phyloP scores from a whole-genome alignment of 1,140 invertebrate genomes.

The Drosophila yakuba region DNA sequence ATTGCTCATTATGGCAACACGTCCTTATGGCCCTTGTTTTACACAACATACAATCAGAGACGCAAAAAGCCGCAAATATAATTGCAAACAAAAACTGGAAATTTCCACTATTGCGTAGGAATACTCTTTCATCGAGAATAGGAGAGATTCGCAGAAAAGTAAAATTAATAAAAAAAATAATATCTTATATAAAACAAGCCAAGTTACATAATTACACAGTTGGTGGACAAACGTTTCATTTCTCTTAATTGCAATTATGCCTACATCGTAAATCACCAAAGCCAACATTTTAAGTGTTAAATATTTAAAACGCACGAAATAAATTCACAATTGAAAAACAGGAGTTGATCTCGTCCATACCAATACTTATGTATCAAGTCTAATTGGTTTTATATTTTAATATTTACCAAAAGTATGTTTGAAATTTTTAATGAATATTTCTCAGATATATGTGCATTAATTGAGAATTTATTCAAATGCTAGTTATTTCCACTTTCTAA shows the following conservation, averaged over 20 bases:
- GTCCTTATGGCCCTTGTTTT: conserved; percentile 28
- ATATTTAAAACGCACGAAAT: conserved; percentile 34
- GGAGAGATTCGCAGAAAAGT: no score
- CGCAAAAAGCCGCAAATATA: conserved; percentile 35
- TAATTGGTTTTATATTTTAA: no score
- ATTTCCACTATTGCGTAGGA: neutral
- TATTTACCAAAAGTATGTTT: no score
- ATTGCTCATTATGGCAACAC: conserved; percentile 35
- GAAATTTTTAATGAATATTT: no score
- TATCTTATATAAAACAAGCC: no score
- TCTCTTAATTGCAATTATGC: conserved; percentile 4
- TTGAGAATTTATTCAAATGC: no score
- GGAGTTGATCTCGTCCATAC: neutral
- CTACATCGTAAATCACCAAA: conserved; percentile 9
- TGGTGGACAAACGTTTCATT: neutral
- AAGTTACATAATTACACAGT: no score
- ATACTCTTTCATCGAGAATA: conserved; percentile 16
- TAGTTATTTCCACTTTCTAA: no score
- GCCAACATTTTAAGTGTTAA: neutral
- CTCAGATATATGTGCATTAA: no score
- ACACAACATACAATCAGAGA: conserved; percentile 27
- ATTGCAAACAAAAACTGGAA: conserved; percentile 12
- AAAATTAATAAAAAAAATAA: neutral
- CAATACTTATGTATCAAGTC: neutral
- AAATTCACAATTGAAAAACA: neutral